Evolutionary conservation across 2,888 invertebrate genomes (phyloP), one percentile per base, ranked within the genome.

Genomic region (Microctonus aethiopoides): DNA sequence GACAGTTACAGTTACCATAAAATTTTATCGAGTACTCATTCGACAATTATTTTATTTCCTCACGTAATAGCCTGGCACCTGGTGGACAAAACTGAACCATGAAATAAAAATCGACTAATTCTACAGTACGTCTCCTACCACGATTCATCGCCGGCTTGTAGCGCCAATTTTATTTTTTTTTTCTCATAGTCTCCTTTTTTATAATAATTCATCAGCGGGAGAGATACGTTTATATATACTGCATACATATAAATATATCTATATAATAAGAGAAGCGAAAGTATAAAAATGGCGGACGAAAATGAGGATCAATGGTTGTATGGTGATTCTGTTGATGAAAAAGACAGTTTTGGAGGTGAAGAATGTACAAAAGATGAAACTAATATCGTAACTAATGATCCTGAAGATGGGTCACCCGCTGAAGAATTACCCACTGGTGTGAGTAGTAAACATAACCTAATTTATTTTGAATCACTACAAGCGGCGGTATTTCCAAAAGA

Each of bases 291-390:
- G 91, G 90, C 91, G 78, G 92, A 92, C 70, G 92, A 92, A 86
- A 94, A 93, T 87, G 95, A 96, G 84, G 95, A 96, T 88, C 93
- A 91, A 83, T 96, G 95, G 95, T 88, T 96, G 72, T 96, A 96
- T 81, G 95, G 95, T 22, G 95, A 94, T 80, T 91, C 92, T 0
- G 91, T 89, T 79, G 89, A 89, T 36, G 80, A 76, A 26, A 83
- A 84, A 71, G 90, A 87, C 59, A 79, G 79, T 52, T 79, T 84
- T 6, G 75, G 82, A 59, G 70, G 76, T 4, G 78, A 79, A 16
- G 74, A 76, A 16, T 80, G 81, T 56, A 71, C 76, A 56, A 81
- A 83, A 65, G 77, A 67, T 61, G 80, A 81, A 29, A 86, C 85
- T 70, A 81, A 80, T 76, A 82, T 89, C 29, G 73, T 75, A 2